Evolutionary conservation across 2,797 vertebrate species (phyloP).

Genomic region (Phrynocephalus forsythii): DNA sequence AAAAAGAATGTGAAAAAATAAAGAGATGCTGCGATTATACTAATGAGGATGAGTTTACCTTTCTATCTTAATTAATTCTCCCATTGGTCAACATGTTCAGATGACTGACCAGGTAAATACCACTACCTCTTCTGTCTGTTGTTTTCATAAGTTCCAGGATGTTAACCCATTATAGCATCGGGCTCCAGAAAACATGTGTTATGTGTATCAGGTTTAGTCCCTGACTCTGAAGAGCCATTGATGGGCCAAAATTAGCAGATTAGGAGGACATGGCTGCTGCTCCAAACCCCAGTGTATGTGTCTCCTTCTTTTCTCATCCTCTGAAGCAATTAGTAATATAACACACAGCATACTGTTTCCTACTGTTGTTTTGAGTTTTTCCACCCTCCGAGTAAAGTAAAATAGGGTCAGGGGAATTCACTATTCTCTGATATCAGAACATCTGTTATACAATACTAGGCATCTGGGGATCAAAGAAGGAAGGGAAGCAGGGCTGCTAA

Average conservation of each 20-base stretch:
- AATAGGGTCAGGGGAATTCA: not conserved
- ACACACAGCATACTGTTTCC: not conserved
- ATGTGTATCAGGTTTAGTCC: not conserved
- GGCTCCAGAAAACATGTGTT: not conserved
- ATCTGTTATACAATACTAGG: not conserved
- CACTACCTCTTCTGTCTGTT: not conserved
- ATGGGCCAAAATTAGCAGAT: not conserved
- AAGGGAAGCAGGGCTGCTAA: not conserved
- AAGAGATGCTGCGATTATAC: constrained; percentile 81
- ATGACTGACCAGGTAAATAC: constrained; percentile 62
- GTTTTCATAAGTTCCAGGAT: constrained; percentile 19
- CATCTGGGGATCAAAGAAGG: not conserved
- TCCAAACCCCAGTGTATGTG: not conserved
- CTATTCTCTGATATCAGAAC: not conserved
- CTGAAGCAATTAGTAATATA: not conserved
- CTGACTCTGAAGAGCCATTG: not conserved
- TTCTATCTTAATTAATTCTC: constrained; percentile 74
- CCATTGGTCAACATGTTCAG: constrained; percentile 63
- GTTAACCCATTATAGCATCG: constrained; percentile 25
- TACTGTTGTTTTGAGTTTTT: not conserved
- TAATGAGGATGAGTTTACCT: constrained; percentile 81
- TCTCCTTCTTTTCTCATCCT: not conserved
- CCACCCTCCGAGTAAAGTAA: not conserved
- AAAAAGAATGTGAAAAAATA: constrained; percentile 81
- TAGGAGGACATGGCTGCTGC: not conserved